Percentiles rank a stretch among this genome's conserved stretches.
Evolutionary conservation across 2,888 invertebrate species (phyloP).

Genomic region (Cabera pusaria): DNA sequence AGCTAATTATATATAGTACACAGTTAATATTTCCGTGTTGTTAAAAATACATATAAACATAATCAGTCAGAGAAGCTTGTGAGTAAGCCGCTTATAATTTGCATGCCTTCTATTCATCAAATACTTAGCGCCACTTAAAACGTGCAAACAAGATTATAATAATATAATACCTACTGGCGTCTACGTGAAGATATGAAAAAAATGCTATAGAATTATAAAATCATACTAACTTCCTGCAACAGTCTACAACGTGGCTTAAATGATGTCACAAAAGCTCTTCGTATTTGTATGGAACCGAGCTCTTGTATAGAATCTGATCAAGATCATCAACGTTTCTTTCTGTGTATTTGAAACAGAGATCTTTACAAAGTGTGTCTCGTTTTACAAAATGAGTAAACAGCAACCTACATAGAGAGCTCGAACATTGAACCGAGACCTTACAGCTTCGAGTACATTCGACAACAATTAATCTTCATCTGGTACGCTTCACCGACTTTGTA

Average conservation of each 20-base stretch:
- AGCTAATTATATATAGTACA: too few species aligned
- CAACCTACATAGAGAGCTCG: conserved; percentile 22
- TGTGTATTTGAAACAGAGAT: too few species aligned
- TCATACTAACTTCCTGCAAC: too few species aligned
- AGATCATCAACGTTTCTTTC: too few species aligned
- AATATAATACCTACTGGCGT: not conserved
- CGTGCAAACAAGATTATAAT: conserved; percentile 6
- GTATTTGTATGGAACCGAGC: too few species aligned
- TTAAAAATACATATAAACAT: conserved; percentile 10
- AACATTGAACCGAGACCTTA: conserved; percentile 48
- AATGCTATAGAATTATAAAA: too few species aligned
- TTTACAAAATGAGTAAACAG: conserved; percentile 19
- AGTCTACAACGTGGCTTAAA: too few species aligned
- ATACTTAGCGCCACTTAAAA: conserved; percentile 14
- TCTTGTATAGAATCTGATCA: too few species aligned
- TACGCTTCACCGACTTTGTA: conserved; percentile 35
- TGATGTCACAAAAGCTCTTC: too few species aligned
- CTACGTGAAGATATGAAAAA: too few species aligned
- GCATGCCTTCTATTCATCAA: conserved; percentile 4
- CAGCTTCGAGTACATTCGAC: conserved; percentile 20
- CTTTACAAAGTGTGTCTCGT: too few species aligned
- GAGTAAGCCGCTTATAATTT: conserved; percentile 5
- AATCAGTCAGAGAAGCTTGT: conserved; percentile 2
- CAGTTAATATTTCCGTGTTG: conserved; percentile 15
- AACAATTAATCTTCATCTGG: conserved; percentile 45